Evolutionary conservation across 2,113 vertebrate species (phyloP).

Genomic region (Alethe diademata): DNA sequence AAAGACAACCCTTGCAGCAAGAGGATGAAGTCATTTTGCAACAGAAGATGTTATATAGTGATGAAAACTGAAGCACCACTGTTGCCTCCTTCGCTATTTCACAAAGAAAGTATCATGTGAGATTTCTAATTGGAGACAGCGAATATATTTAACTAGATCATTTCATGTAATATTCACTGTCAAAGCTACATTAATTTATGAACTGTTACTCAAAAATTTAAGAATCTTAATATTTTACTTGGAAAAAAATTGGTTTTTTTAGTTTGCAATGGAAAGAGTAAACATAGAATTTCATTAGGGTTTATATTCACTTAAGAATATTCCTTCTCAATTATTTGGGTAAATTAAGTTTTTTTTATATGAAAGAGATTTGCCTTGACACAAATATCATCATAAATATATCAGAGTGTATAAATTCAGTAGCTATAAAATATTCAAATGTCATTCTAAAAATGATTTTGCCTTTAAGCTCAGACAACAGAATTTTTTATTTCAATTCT

Average conservation of each 20-base stretch:
- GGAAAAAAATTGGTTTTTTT: not conserved
- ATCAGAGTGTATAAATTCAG: not conserved
- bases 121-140: not conserved
- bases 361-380: not conserved
- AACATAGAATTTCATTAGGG: not conserved
- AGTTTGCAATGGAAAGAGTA: not conserved
- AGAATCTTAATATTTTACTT: not conserved
- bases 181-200: not conserved
- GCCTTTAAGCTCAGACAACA: not conserved
- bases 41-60: not conserved
- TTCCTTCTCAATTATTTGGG: not conserved
- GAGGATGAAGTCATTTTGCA: not conserved
- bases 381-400: not conserved
- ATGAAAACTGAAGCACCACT: not conserved
- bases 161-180: not conserved
- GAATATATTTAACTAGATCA: not conserved
- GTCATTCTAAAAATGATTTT: not conserved
- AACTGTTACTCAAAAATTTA: not conserved
- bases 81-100: fast-evolving
- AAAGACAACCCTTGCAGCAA: not conserved
- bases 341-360: not conserved
- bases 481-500: not conserved
- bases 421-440: not conserved
- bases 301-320: not conserved
- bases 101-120: not conserved